Conservation (phyloP, 2,888 invertebrate species). For the Drepanosiphum platanoidis region DNA sequence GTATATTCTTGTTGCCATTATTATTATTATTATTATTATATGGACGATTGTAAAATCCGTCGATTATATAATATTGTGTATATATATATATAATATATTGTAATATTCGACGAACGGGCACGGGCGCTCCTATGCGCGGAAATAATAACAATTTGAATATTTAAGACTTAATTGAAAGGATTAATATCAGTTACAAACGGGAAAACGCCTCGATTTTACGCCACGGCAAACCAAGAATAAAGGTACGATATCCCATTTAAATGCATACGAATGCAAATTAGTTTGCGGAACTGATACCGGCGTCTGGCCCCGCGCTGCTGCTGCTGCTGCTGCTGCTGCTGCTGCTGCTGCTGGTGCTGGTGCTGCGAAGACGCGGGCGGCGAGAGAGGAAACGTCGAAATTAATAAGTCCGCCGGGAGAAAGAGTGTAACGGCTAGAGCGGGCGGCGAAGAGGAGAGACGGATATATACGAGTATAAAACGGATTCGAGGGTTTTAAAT, state of each 20-base stretch:
- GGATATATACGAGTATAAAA: background rate
- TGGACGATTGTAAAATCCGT: background rate
- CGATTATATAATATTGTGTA: background rate
- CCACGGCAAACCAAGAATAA: background rate
- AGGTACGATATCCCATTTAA: constrained; percentile 14
- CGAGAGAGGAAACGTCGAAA: constrained; percentile 26
- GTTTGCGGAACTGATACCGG: constrained; percentile 26
- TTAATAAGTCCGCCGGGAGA: constrained; percentile 19
- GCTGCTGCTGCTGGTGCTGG: too few species aligned
- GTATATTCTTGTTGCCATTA: too few species aligned
- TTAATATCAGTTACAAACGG: constrained; percentile 22
- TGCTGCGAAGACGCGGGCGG: background rate
- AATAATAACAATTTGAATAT: constrained; percentile 41
- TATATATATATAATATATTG: background rate
- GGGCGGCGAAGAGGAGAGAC: background rate
- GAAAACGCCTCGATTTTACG: constrained; percentile 7
- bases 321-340: too few species aligned
- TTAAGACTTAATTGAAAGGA: constrained; percentile 40
- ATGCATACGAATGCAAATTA: constrained; percentile 34
- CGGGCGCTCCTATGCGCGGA: background rate
- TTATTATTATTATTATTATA: too few species aligned
- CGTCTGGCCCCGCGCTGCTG: too few species aligned
- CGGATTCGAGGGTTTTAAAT: constrained; percentile 19
- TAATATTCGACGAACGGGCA: background rate
- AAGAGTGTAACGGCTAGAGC: background rate